phyloP scores from a whole-genome alignment of 35 echinoderm and acorn worm species.

The Heliocidaris erythrogramma region DNA sequence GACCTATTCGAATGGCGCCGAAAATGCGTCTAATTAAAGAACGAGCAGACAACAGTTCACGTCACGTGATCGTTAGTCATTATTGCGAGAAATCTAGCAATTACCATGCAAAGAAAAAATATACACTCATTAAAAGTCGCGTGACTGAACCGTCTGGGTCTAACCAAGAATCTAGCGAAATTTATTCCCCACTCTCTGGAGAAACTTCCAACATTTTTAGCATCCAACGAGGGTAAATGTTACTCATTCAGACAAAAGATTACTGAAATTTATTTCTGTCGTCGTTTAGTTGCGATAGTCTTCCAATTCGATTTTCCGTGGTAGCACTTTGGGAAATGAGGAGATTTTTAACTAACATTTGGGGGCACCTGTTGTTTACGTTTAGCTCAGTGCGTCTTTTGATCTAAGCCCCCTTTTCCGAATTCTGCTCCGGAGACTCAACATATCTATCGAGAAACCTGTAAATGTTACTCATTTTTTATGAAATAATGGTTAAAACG shows the following conservation, averaged over 20 bases:
- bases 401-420: neutral
- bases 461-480: neutral
- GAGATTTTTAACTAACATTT: neutral
- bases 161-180: neutral
- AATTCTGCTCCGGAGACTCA: neutral
- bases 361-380: neutral
- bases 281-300: neutral
- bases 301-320: neutral
- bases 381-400: conserved; percentile 2
- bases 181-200: neutral
- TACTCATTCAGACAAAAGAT: conserved; percentile 12
- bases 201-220: neutral
- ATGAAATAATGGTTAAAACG: neutral
- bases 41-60: neutral
- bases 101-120: neutral
- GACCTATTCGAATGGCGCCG: neutral
- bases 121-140: neutral
- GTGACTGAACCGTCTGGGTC: neutral
- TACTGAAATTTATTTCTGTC: neutral
- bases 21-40: conserved; percentile 3
- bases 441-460: neutral
- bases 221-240: neutral
- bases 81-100: neutral
- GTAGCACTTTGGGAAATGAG: neutral
- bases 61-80: neutral